phyloP scores from a whole-genome alignment of 2,888 invertebrate species.

The Dioctria rufipes region DNA sequence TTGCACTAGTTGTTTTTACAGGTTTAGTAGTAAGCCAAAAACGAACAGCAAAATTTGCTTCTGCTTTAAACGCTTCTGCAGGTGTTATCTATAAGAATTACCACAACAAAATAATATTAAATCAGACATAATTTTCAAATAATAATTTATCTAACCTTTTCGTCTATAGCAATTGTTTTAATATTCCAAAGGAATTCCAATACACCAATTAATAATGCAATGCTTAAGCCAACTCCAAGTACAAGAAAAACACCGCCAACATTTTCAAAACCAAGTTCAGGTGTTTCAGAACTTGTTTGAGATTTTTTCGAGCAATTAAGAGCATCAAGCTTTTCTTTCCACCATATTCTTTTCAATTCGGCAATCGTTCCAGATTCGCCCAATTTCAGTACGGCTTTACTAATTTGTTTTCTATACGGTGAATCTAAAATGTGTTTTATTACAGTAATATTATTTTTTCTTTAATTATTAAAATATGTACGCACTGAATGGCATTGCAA shows the following conservation, averaged over 20 bases:
- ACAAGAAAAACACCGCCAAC: constrained; percentile 95
- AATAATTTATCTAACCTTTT: constrained; percentile 76
- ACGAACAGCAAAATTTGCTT: constrained; percentile 80
- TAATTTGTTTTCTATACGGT: constrained; percentile 85
- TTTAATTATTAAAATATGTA: constrained; percentile 61
- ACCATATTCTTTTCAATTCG: constrained; percentile 92
- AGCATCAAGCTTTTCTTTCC: constrained; percentile 80
- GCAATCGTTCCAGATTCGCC: constrained; percentile 90
- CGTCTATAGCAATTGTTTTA: constrained; percentile 81
- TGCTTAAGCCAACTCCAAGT: constrained; percentile 80
- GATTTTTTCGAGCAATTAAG: constrained; percentile 65
- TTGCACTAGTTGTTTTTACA: constrained; percentile 70
- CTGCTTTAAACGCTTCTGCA: constrained; percentile 79
- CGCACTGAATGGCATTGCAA: constrained; percentile 93
- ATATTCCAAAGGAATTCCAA: constrained; percentile 91
- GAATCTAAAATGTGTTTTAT: constrained; percentile 74
- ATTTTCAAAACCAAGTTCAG: constrained; percentile 74
- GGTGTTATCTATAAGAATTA: constrained; percentile 75
- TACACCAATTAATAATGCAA: constrained; percentile 83
- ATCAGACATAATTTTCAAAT: constrained; percentile 59
- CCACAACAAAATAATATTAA: constrained; percentile 12
- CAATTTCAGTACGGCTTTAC: constrained; percentile 89
- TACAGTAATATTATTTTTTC: not conserved
- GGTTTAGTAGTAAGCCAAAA: constrained; percentile 83
- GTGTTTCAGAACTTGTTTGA: constrained; percentile 64